Evolutionary conservation across 2,888 invertebrate species (phyloP), one percentile per base, ranked within the genome.

Genomic region (Agrotis ipsilon): DNA sequence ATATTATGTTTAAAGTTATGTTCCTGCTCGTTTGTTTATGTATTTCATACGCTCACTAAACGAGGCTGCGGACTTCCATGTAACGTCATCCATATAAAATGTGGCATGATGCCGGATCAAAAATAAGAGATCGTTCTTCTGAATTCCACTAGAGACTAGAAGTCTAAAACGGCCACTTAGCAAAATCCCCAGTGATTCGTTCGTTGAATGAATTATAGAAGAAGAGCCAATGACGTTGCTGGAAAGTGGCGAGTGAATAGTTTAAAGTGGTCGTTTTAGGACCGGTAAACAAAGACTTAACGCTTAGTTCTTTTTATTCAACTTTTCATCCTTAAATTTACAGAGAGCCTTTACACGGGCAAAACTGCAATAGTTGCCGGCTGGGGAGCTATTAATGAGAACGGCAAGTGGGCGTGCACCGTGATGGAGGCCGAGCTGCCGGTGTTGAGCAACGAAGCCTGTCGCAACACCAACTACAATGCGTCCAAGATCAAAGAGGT

Each of bases 311-410:
- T 19, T 43, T 16, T 9, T n/a, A 67, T 24, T 4, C 3, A 14
- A 24, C 3, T 52, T 14, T 9, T 70, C 2, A 39, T 39, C 39
- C 39, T 39, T 39, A 11, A 9, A 39, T 2, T 21, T 92, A 52
- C 92, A 97, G 97, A 96, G 80, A 97, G 39, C 97, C 55, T 89
- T 96, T 98, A 98, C 92, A 97, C 97, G 11, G 98, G 97, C 1
- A 96, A 95, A 13, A 96, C 96, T 55, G 98, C 97, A 1, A 97
- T 97, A 49, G 98, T 98, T 1, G 97, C 98, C 1, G 98, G 98
- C 5, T 98, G 98, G 98, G 99, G 98, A 0, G 98, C 98, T 0
- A 95, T 97, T 16, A 97, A 97, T 78, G 98, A 99, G 93, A 97
- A 98, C 66, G 98, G 98, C 0, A 98, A 98, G 81, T 98, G 98